Percentiles rank a stretch among this genome's conserved stretches.
These are phyloP conservation scores for Cheilinus undulatus DNA, from an alignment of 2,113 vertebrate species.

Conservation along the genomic window DNA sequence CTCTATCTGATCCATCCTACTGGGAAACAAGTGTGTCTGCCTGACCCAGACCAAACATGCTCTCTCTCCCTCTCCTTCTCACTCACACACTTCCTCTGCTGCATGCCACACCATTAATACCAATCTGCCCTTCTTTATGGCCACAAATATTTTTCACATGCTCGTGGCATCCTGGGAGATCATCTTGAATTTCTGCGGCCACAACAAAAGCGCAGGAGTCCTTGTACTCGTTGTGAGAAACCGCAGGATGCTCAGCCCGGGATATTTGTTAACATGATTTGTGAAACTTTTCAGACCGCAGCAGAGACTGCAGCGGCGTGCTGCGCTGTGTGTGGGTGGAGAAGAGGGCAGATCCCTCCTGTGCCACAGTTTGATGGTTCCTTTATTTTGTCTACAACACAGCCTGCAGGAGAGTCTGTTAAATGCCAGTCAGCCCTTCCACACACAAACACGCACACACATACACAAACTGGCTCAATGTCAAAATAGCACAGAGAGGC, in stretches of 20 bases:
- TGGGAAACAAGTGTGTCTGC: slow-evolving; percentile 83
- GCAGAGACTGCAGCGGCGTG: slow-evolving; percentile 31
- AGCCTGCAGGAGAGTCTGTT: slow-evolving; percentile 65
- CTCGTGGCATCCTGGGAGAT: slow-evolving; percentile 52
- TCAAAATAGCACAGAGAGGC: slow-evolving; percentile 33
- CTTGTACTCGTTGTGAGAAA: slow-evolving; percentile 62
- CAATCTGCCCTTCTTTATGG: slow-evolving; percentile 75
- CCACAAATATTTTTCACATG: slow-evolving; percentile 78
- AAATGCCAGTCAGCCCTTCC: slow-evolving; percentile 49
- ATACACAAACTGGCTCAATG: slow-evolving; percentile 23
- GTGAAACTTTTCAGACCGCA: slow-evolving; percentile 66
- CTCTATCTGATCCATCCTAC: slow-evolving; percentile 84
- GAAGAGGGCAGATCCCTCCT: slow-evolving; percentile 40
- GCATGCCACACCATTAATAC: slow-evolving; percentile 75
- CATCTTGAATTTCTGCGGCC: slow-evolving; percentile 58
- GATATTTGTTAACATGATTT: slow-evolving; percentile 77
- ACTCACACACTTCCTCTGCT: slow-evolving; percentile 29
- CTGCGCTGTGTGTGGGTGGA: slow-evolving; percentile 51
- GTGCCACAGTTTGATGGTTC: slow-evolving; percentile 58
- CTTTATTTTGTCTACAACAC: slow-evolving; percentile 76
- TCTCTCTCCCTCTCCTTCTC: slow-evolving; percentile 37
- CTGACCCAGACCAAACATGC: slow-evolving; percentile 74
- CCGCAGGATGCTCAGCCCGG: slow-evolving; percentile 52
- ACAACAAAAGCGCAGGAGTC: slow-evolving; percentile 70
- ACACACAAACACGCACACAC: slow-evolving; percentile 2